phyloP scores from a whole-genome alignment of 2,797 vertebrate genomes.

The Liasis olivaceus region DNA sequence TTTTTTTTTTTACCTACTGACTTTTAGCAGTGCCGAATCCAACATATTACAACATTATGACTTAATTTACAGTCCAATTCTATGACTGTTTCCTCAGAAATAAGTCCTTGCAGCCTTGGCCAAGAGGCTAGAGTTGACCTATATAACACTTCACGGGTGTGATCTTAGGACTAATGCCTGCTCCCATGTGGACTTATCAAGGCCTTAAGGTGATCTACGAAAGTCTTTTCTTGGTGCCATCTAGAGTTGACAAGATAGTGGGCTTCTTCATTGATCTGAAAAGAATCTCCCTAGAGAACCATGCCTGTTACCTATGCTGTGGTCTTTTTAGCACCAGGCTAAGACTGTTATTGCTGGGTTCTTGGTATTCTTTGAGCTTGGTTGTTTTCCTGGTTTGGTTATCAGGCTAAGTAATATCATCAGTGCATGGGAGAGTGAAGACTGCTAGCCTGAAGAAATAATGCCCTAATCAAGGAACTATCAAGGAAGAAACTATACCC shows the following conservation, averaged over 20 bases:
- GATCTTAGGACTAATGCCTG: not conserved
- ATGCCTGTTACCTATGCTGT: not conserved
- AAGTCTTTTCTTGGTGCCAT: not conserved
- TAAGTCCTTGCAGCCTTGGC: not conserved
- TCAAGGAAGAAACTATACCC: no score
- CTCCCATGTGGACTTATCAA: not conserved
- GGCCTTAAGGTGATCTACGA: not conserved
- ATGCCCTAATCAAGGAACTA: no score
- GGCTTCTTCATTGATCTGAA: not conserved
- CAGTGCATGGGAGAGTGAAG: not conserved
- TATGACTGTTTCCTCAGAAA: not conserved
- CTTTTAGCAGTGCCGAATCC: not conserved
- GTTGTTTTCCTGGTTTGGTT: not conserved
- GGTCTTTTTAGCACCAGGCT: not conserved
- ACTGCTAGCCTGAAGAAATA: no score
- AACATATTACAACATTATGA: not conserved
- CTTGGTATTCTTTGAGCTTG: not conserved
- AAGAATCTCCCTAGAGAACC: not conserved
- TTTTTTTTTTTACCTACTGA: not conserved
- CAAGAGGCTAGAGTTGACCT: not conserved
- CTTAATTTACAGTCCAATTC: not conserved
- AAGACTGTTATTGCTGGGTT: not conserved
- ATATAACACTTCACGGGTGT: not conserved
- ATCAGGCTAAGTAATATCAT: not conserved
- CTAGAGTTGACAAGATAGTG: no score